Base-by-base conservation (phyloP, 2,113 vertebrate genomes). In the Muntiacus reevesi region DNA sequence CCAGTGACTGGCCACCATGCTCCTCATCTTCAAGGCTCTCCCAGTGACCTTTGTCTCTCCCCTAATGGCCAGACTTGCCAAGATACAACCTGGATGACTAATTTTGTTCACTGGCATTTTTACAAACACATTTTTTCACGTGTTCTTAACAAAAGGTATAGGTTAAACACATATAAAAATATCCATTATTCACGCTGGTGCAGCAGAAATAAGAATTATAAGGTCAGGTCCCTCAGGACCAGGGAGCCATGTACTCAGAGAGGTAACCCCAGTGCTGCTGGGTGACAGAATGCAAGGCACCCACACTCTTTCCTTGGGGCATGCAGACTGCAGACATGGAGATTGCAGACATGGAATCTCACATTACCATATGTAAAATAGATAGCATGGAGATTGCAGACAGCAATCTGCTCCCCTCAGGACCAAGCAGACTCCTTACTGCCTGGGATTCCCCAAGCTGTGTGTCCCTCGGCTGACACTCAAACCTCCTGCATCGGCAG, bases 401-500 rank as follows among this genome's bases (percentile, higher is more conserved):
- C 19, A 91, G 54, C 55, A 50, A 23, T 40, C 11, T 21, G 47
- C 45, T 23, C 2, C 14, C 21, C 45, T 59, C 45, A 23, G 2
- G 23, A 64, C 33, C 11, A 14, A 28, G 45, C 52, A 36, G 43
- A 57, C 25, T 50, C 57, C 57, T 17, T 15, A 36, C 45, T 40
- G 43, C 33, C 6, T 21, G 23, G 17, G 10, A 28, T 21, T 60
- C 88, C 89, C 76, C 14, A 13, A 62, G 57, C 30, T 36, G 30
- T 17, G 36, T 62, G 57, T 9, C n/a, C 33, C 45, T 28, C 43
- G 13, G 15, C 14, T 52, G 45, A 81, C 1, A 14, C 43, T 50
- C 15, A 17, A 27, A 60, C 33, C 9, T 6, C 28, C 10, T 10
- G 45, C 43, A 9, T 6, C 13, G 0, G 1, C 43, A 52, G n/a